Evolutionary conservation across 2,113 vertebrate species (phyloP), one percentile per base, ranked within the genome.

Genomic region (Dascyllus trimaculatus): DNA sequence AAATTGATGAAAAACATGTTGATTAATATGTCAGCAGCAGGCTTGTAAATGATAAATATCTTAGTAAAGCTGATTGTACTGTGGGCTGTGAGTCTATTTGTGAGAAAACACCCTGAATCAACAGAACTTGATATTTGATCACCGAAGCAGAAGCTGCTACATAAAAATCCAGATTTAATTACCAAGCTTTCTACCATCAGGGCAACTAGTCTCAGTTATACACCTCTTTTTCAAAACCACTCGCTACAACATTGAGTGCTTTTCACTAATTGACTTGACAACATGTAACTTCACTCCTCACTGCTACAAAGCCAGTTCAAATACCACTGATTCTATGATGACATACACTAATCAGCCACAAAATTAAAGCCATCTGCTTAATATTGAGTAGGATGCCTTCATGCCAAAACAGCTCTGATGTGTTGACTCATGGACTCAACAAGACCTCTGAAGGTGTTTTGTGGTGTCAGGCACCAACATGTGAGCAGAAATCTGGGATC

Each of bases 1-100:
- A 71, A 81, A 85, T 82, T 82, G 80, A 88, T 88, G 78, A 85
- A 90, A 87, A 80, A 54, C 40, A 46, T 63, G 70, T 75, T 70
- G 80, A 91, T 84, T 86, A 81, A 84, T 71, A 66, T 74, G 58
- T 72, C 76, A 75, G 25, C 64, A 60, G 51, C 38, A 43, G 48
- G 70, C 64, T 67, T 59, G 25, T 17, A 71, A 71, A 83, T 77
- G 56, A 66, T 75, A 78, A 81, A 72, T 60, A 52, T 48, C 73
- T 75, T 40, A 17, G 49, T 56, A 43, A 43, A 68, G 51, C 51
- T 51, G 64, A 43, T 54, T 25, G 35, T 25, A 25, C 71, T 46
- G 26, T 73, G 73, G 4, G 21, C 38, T 32, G 26, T 17, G 14
- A 43, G 13, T 66, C 57, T 51, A 11, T 56, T n/a, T 75, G 49